phyloP scores from a whole-genome alignment of 2,888 invertebrate genomes.

The Lasioglossum figueresi region DNA sequence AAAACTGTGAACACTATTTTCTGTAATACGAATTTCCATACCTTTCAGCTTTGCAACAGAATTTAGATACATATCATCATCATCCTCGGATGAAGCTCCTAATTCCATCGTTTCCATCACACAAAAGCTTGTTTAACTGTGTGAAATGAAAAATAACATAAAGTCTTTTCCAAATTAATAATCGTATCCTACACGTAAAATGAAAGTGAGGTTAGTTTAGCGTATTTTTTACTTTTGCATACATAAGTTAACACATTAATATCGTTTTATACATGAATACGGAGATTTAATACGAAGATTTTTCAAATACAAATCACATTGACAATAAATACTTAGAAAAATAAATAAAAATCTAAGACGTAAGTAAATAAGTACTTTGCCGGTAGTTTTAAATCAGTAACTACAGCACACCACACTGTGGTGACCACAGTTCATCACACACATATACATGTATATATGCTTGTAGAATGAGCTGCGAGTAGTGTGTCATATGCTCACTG shows the following conservation, averaged over 20 bases:
- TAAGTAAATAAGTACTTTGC: not conserved
- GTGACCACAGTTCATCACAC: not conserved
- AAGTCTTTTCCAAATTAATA: not conserved
- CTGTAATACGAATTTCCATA: slow-evolving; percentile 14
- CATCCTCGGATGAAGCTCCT: slow-evolving; percentile 58
- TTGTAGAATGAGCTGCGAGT: no score
- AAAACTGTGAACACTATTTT: not conserved
- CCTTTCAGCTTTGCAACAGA: slow-evolving; percentile 63
- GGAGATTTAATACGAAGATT: not conserved
- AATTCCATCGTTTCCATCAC: slow-evolving; percentile 32
- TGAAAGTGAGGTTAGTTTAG: slow-evolving; percentile 30
- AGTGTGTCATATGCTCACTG: no score
- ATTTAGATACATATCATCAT: slow-evolving; percentile 58
- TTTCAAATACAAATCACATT: not conserved
- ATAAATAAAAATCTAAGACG: not conserved
- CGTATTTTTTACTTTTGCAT: not conserved
- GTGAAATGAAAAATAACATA: not conserved
- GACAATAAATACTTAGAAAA: not conserved
- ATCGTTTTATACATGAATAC: not conserved
- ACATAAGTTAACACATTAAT: not conserved
- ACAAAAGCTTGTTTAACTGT: not conserved
- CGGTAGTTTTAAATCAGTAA: not conserved
- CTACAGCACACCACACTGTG: not conserved
- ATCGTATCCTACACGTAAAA: not conserved
- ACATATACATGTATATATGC: not conserved